Conservation (phyloP, 2,113 vertebrate species). For the Synodontis membranacea region DNA sequence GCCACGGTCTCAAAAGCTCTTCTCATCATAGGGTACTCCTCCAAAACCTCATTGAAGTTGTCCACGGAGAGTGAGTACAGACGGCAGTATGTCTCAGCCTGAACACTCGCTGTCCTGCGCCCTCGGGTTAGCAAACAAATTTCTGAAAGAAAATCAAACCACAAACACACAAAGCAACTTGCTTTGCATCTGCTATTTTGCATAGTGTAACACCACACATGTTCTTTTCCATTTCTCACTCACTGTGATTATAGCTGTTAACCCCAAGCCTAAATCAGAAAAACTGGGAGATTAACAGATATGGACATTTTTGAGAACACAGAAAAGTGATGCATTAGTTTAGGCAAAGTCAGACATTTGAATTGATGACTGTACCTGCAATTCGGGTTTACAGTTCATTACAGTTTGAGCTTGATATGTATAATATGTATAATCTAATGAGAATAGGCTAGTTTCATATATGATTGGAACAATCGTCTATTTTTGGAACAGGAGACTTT, state of each 20-base stretch:
- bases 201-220: not conserved
- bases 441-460: not conserved
- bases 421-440: not conserved
- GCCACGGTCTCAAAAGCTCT: constrained; percentile 95
- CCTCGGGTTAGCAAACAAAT: constrained; percentile 94
- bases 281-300: not conserved
- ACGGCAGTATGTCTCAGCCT: constrained; percentile 94
- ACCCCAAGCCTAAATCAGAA: not conserved
- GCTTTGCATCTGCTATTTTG: constrained; percentile 7
- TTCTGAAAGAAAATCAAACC: constrained; percentile 68
- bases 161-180: constrained; percentile 16
- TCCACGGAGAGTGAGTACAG: constrained; percentile 94
- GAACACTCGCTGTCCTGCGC: constrained; percentile 89
- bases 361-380: not conserved
- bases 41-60: constrained; percentile 96
- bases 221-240: not conserved
- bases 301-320: not conserved
- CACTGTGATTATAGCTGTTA: not conserved
- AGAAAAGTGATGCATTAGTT: not conserved
- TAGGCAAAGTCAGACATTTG: not conserved
- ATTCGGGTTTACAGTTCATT: not conserved
- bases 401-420: not conserved
- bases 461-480: not conserved
- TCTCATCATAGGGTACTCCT: constrained; percentile 99
- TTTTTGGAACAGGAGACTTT: not conserved